Evolutionary conservation across 2,797 vertebrate genomes (phyloP).

Genomic region (Toxotes lorentzi): DNA sequence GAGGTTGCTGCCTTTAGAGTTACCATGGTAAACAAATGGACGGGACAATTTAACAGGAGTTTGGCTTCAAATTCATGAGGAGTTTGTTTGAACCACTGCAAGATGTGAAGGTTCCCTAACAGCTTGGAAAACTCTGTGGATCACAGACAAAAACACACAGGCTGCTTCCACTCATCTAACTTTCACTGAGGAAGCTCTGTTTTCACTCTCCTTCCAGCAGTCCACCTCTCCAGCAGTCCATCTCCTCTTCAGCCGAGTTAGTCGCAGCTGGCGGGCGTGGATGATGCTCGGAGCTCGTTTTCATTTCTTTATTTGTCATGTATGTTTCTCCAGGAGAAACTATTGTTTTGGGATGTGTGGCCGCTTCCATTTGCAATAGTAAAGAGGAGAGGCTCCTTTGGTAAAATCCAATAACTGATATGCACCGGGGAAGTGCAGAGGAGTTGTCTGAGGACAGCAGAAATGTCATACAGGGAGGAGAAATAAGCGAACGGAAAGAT

Average conservation of each 20-base stretch:
- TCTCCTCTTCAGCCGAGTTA: background rate
- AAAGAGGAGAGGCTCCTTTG: constrained; percentile 38
- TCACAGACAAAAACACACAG: background rate
- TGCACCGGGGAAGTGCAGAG: constrained; percentile 31
- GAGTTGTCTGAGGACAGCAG: constrained; percentile 62
- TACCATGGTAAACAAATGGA: background rate
- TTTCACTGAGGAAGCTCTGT: background rate
- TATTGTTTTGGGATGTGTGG: constrained; percentile 51
- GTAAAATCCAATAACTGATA: constrained; percentile 62
- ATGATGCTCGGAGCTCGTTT: constrained; percentile 17
- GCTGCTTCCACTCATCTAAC: constrained; percentile 10
- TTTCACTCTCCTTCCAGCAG: background rate
- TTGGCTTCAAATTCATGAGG: background rate
- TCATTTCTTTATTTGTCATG: constrained; percentile 14
- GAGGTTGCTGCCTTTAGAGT: background rate
- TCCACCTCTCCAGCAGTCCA: background rate
- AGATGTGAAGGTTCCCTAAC: background rate
- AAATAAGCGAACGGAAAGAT: constrained; percentile 58
- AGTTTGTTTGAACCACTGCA: background rate
- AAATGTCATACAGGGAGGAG: constrained; percentile 66
- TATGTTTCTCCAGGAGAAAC: constrained; percentile 47
- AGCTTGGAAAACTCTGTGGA: background rate
- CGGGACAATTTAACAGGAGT: background rate
- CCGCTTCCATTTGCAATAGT: constrained; percentile 53
- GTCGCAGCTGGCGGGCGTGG: background rate